Percentiles rank a stretch among this genome's conserved stretches.
These are phyloP conservation scores for Suillia variegata DNA, from an alignment of 2,888 invertebrate species.

Conservation along the genomic window DNA sequence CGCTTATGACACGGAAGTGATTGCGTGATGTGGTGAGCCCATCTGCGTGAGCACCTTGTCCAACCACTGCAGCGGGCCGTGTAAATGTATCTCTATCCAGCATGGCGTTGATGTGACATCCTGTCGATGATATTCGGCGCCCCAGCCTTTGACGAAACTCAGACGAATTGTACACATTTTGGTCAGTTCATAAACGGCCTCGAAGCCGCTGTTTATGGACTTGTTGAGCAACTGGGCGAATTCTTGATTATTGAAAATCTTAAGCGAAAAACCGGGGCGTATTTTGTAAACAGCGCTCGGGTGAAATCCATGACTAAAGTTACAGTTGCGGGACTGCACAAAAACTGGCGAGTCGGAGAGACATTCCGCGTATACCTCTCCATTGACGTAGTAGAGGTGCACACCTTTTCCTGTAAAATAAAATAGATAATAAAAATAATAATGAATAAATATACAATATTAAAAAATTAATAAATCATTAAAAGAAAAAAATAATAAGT, in stretches of 20 bases:
- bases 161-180: constrained; percentile 99
- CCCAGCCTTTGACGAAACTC: constrained; percentile 99
- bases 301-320: constrained; percentile 98
- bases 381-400: constrained; percentile 93
- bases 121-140: constrained; percentile 98
- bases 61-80: constrained; percentile 97
- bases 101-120: constrained; percentile 99
- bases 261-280: constrained; percentile 92
- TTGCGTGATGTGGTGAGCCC: constrained; percentile 97
- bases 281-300: constrained; percentile 99
- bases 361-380: constrained; percentile 97
- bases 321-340: constrained; percentile 97
- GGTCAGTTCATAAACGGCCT: constrained; percentile 97
- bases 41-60: constrained; percentile 98
- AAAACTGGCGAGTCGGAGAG: constrained; percentile 97
- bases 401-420: constrained; percentile 77
- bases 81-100: constrained; percentile 98
- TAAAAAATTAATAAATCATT: too few species aligned
- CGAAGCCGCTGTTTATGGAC: constrained; percentile 97
- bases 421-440: too few species aligned
- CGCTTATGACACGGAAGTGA: constrained; percentile 88
- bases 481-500: too few species aligned
- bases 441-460: too few species aligned
- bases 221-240: constrained; percentile 93
- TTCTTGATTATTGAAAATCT: constrained; percentile 98